These are phyloP conservation scores for Zeuzera pyrina DNA, from an alignment of 2,888 invertebrate species.

Conservation along the genomic window DNA sequence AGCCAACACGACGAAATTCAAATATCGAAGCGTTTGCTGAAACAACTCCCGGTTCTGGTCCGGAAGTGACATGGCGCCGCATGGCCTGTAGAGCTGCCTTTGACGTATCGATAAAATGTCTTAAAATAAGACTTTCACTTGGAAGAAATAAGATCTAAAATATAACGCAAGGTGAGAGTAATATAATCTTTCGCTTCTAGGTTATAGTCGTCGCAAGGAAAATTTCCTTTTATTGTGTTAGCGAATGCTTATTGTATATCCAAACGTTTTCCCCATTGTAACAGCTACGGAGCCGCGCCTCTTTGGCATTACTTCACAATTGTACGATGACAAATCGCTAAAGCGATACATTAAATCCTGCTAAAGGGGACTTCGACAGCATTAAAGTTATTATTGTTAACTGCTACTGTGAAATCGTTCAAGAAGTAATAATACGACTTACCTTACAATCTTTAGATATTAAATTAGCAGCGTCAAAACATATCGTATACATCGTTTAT, in stretches of 20 bases:
- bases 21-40: conserved; percentile 22
- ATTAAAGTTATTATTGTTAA: conserved; percentile 33
- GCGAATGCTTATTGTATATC: conserved; percentile 61
- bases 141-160: conserved; percentile 34
- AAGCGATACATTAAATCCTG: conserved; percentile 44
- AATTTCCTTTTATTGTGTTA: conserved; percentile 63
- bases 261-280: conserved; percentile 53
- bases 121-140: conserved; percentile 25
- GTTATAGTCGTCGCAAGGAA: conserved; percentile 39
- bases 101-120: conserved; percentile 27
- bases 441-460: too few species aligned
- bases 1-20: conserved; percentile 7
- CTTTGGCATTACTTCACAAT: conserved; percentile 46
- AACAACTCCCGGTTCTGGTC: conserved; percentile 27
- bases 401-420: conserved; percentile 10
- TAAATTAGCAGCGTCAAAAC: too few species aligned
- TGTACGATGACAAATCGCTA: conserved; percentile 55
- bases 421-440: too few species aligned
- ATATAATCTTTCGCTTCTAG: conserved; percentile 41
- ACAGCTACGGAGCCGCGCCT: conserved; percentile 34
- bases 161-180: conserved; percentile 24
- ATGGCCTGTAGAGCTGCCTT: conserved; percentile 26
- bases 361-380: conserved; percentile 27
- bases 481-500: too few species aligned
- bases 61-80: conserved; percentile 37